Conservation (phyloP, 1,140 invertebrate species). For the Macrostomum lignano region DNA sequence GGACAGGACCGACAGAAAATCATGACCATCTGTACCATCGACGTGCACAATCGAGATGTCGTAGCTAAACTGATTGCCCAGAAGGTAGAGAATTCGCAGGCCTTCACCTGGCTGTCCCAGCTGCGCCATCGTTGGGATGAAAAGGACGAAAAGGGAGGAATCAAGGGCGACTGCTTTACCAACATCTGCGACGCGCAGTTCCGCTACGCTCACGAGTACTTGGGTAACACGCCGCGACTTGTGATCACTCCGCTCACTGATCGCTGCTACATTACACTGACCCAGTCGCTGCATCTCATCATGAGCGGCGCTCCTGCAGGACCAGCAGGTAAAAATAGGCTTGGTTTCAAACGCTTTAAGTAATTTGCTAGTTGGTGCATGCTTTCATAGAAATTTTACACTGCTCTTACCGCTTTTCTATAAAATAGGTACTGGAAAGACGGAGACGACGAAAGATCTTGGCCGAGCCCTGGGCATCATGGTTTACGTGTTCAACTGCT, state of each 20-base stretch:
- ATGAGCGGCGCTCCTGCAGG: slow-evolving; percentile 83
- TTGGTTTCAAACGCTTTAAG: no score
- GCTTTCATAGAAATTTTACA: no score
- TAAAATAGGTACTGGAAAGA: slow-evolving; percentile 46
- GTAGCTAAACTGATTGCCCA: slow-evolving; percentile 62
- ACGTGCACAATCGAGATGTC: slow-evolving; percentile 65
- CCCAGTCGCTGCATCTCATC: slow-evolving; percentile 62
- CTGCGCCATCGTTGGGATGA: slow-evolving; percentile 69
- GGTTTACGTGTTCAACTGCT: slow-evolving; percentile 94
- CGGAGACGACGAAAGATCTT: slow-evolving; percentile 8
- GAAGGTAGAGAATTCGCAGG: slow-evolving; percentile 59
- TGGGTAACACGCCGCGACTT: slow-evolving; percentile 68
- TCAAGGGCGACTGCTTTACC: slow-evolving; percentile 57
- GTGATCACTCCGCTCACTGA: slow-evolving; percentile 84
- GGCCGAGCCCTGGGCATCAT: slow-evolving; percentile 66
- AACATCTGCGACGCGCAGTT: slow-evolving; percentile 92
- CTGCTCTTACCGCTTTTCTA: no score
- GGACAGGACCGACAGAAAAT: slow-evolving; percentile 76
- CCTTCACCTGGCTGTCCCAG: slow-evolving; percentile 84
- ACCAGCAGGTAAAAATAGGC: no score
- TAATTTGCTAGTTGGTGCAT: no score
- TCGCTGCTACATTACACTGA: slow-evolving; percentile 79
- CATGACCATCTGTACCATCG: slow-evolving; percentile 91
- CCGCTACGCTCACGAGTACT: slow-evolving; percentile 56
- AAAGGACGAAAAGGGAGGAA: slow-evolving; percentile 43